Percentiles rank a stretch among this genome's conserved stretches.
These are phyloP conservation scores for Lasioglossum oenotherae DNA, from an alignment of 2,888 invertebrate species.

Conservation along the genomic window DNA sequence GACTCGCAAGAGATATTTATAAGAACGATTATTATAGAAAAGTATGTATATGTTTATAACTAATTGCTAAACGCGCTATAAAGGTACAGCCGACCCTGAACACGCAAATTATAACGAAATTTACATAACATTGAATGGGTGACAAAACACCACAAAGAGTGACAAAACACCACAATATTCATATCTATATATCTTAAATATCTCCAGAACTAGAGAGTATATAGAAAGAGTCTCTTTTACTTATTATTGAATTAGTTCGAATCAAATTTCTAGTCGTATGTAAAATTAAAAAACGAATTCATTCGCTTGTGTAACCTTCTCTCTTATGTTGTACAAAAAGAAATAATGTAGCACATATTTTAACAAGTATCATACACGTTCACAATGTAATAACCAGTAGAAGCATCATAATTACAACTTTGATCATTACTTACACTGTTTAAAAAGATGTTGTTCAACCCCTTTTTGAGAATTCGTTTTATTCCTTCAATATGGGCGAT, in stretches of 20 bases:
- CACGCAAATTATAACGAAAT: not conserved
- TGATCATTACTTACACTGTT: not conserved
- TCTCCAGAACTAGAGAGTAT: too few relatives aligned
- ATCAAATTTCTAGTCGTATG: too few relatives aligned
- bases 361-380: too few relatives aligned
- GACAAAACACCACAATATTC: not conserved
- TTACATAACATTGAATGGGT: not conserved
- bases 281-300: too few relatives aligned
- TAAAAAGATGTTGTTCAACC: not conserved
- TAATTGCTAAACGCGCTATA: not conserved
- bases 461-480: not conserved
- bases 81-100: not conserved
- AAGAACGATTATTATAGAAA: slow-evolving; percentile 99
- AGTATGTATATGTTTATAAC: slow-evolving; percentile 84
- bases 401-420: not conserved
- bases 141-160: not conserved
- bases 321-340: too few relatives aligned
- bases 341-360: too few relatives aligned
- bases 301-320: too few relatives aligned
- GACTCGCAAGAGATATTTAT: slow-evolving; percentile 97
- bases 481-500: not conserved
- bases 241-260: too few relatives aligned
- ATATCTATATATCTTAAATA: not conserved
- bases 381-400: not conserved
- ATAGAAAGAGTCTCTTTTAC: too few relatives aligned